Base-by-base conservation (phyloP, 2,113 vertebrate species). In the Halichoeres trimaculatus region DNA sequence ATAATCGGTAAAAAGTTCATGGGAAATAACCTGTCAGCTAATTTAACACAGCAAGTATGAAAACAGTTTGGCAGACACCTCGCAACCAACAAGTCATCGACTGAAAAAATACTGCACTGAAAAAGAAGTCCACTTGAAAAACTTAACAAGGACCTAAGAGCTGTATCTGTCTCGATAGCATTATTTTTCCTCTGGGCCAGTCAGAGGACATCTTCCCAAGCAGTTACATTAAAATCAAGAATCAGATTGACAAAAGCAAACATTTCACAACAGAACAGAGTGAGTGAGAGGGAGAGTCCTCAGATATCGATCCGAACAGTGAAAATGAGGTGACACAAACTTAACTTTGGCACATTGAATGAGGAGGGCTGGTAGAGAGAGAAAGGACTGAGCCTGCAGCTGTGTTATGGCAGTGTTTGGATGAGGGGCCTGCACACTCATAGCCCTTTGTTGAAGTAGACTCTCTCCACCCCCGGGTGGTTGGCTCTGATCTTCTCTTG, bases 371-470 rank as follows among this genome's bases (percentile, higher is more conserved):
- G 78, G 84, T 65, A 72, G 68, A 69, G 77, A 80, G 75, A 40
- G 61, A 10, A 74, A 64, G 56, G 83, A 66, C 36, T n/a, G 53
- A 73, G 73, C 62, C 86, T 75, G 82, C 84, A 70, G 82, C 72
- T 73, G 73, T 70, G 85, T 53, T 71, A 74, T 86, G 87, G 87
- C 80, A 82, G 86, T 65, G 59, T 82, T 77, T 71, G 70, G 83
- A 64, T 63, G 76, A 63, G 45, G 43, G 48, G 43, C 65, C 35
- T 24, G 70, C 74, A 41, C 73, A 61, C 87, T 94, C 91, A 99
- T 88, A 99, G 93, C 74, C 98, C 98, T 94, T 99, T 99, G 93
- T 99, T 99, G 87, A 99, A 99, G 92, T 97, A 98, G 23, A 99
- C 96, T 2, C 85, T 90, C 80, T 91, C 94, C 84, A 98, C 82